Evolutionary conservation across 2,888 invertebrate species (phyloP), one percentile per base, ranked within the genome.

Genomic region (Limnephilus auricula): DNA sequence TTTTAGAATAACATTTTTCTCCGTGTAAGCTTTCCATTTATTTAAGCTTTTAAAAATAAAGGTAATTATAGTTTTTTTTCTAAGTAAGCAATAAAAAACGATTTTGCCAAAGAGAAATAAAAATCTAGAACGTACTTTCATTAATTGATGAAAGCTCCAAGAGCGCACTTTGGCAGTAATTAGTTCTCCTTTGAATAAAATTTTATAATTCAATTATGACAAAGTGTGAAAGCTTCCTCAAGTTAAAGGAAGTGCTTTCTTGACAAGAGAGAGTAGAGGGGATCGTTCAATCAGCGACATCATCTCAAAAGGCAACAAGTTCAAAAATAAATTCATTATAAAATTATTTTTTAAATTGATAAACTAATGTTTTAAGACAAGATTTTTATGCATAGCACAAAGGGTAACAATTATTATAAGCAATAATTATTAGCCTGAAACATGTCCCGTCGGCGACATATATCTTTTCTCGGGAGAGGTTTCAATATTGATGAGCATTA

Each of bases 141-240:
- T 65, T 80, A 80, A 31, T 80, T 31, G 32, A 12, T 30, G 25
- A 30, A 30, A 34, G 84, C 37, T 50, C 13, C 32, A 40, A 80
- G 90, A 18, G 91, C 89, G 89, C 91, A 92, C 90, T 90, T 85
- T 85, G 89, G 88, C 88, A 86, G 85, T 92, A 86, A 92, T 92
- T 91, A 91, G 90, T 32, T 25, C 88, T 37, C 90, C 87, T 91
- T 90, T 90, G 87, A 90, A 90, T 89, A 91, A 92, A 91, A 90
- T 89, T 90, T 50, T 79, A 87, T 92, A 90, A 92, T 92, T 92
- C 30, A 82, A 92, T 92, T 92, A 92, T 92, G 83, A 89, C 86
- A 31, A 90, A 92, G 91, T 92, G 92, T 91, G 91, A 92, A 91
- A 91, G 91, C 92, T 89, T 83, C 89, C 83, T 78, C 31, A 87